These are phyloP conservation scores for Mustela lutreola DNA, from an alignment of 2,113 vertebrate species.

Conservation along the genomic window DNA sequence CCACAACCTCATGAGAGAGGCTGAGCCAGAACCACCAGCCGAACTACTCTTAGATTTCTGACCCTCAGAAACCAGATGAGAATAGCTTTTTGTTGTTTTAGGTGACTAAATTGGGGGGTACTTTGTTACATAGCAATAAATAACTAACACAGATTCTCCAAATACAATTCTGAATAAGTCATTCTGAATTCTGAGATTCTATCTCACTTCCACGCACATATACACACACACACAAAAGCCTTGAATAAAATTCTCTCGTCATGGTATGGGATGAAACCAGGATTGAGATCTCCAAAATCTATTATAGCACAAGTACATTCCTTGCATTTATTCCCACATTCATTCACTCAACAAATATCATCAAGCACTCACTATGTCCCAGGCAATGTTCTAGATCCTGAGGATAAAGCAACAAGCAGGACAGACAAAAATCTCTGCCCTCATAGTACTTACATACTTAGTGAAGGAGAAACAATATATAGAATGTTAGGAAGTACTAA, in stretches of 20 bases:
- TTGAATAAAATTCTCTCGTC: conserved; percentile 28
- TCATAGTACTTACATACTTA: background rate
- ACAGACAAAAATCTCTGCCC: background rate
- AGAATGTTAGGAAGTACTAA: background rate
- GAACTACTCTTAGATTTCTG: background rate
- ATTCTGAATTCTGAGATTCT: background rate
- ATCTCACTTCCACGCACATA: background rate
- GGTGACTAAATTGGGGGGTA: background rate
- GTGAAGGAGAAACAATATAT: background rate
- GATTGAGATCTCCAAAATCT: conserved; percentile 30
- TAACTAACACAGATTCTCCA: background rate
- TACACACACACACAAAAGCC: background rate
- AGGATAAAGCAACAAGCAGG: background rate
- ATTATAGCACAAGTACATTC: background rate
- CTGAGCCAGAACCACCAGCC: background rate
- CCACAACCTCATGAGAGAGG: background rate
- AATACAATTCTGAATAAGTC: conserved; percentile 24
- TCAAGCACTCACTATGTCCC: background rate
- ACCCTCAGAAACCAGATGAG: background rate
- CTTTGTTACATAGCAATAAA: conserved; percentile 30
- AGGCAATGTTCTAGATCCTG: background rate
- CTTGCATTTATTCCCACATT: conserved; percentile 1
- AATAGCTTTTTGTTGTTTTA: background rate
- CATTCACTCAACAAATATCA: conserved; percentile 28
- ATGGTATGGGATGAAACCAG: background rate